These are phyloP conservation scores for Fratercula arctica DNA, from an alignment of 2,797 vertebrate species.

Conservation along the genomic window DNA sequence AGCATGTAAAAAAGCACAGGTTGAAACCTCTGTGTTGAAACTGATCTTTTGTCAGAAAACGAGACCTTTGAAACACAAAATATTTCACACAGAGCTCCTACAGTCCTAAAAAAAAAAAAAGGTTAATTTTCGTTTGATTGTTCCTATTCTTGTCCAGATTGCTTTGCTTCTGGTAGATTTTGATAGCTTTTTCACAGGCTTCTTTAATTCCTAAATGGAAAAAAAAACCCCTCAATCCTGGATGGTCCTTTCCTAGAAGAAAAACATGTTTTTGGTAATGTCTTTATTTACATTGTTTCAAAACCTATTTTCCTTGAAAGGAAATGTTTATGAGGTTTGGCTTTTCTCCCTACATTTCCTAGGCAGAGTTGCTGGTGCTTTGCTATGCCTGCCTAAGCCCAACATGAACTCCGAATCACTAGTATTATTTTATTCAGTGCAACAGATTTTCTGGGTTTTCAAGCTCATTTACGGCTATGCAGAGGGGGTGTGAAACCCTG, in stretches of 20 bases:
- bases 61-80: neutral
- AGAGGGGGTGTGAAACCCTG: neutral
- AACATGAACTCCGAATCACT: neutral
- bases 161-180: neutral
- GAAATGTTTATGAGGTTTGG: conserved; percentile 62
- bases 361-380: conserved; percentile 2
- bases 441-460: neutral
- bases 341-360: conserved; percentile 36
- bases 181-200: neutral
- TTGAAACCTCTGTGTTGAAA: neutral
- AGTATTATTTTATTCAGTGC: neutral
- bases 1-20: neutral
- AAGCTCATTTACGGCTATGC: neutral
- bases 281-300: conserved; percentile 59
- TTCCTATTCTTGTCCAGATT: neutral
- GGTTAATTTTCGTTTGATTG: neutral
- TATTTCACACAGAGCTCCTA: neutral
- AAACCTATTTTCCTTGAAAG: conserved; percentile 55
- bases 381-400: neutral
- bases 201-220: conserved; percentile 25
- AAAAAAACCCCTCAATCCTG: neutral
- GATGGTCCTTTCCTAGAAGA: neutral
- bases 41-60: neutral
- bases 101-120: neutral
- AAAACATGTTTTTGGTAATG: neutral